phyloP scores from a whole-genome alignment of 2,797 vertebrate genomes.

The Bovichtus variegatus region DNA sequence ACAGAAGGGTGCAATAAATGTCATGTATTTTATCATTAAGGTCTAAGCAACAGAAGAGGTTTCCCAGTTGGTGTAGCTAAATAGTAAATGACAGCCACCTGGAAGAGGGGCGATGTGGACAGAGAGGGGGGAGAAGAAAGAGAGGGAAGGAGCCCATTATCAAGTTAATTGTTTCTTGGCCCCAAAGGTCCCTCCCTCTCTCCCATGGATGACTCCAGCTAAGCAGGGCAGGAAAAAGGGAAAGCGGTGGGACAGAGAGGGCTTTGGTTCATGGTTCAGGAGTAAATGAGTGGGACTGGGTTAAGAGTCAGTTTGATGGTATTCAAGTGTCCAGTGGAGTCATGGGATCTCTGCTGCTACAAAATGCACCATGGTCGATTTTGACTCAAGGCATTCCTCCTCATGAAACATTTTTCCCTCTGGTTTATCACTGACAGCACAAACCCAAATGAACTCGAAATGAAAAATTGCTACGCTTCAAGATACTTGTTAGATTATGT shows the following conservation, averaged over 20 bases:
- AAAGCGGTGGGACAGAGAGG: slow-evolving; percentile 13
- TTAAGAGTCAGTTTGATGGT: slow-evolving; percentile 13
- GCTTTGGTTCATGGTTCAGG: slow-evolving; percentile 27
- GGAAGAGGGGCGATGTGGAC: slow-evolving; percentile 15
- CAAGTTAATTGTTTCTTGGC: slow-evolving; percentile 82
- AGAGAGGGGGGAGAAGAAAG: slow-evolving; percentile 44
- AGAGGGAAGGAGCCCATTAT: slow-evolving; percentile 73
- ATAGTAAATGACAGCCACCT: slow-evolving; percentile 26
- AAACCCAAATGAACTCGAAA: slow-evolving; percentile 43
- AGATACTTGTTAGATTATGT: slow-evolving; percentile 49
- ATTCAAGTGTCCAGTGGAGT: slow-evolving; percentile 4
- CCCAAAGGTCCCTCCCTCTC: slow-evolving; percentile 64
- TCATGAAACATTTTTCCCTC: background rate
- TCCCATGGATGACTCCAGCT: slow-evolving; percentile 45
- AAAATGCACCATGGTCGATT: slow-evolving; percentile 25
- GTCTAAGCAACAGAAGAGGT: slow-evolving; percentile 1
- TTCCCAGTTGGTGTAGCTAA: slow-evolving; percentile 12
- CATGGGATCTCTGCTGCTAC: slow-evolving; percentile 23
- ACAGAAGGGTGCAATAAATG: background rate
- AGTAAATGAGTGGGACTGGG: slow-evolving; percentile 23
- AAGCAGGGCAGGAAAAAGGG: background rate
- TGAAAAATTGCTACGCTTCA: slow-evolving; percentile 37
- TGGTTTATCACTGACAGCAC: slow-evolving; percentile 29
- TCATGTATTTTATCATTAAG: slow-evolving; percentile 1
- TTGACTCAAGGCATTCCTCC: slow-evolving; percentile 28